phyloP scores from a whole-genome alignment of 2,888 invertebrate genomes.

The Drymonia ruficornis region DNA sequence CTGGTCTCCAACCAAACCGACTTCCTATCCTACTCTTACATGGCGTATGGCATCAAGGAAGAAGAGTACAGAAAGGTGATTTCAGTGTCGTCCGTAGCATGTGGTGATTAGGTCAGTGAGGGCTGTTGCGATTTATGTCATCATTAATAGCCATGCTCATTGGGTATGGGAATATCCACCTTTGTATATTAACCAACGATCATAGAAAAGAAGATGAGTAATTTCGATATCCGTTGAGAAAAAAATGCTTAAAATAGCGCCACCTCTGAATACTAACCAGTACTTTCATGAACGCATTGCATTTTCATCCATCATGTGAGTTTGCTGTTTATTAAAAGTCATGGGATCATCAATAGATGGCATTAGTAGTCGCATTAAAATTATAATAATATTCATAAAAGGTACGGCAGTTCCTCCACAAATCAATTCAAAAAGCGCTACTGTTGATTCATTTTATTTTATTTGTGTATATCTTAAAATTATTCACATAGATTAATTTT shows the following conservation, averaged over 20 bases:
- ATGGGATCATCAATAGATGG: conserved; percentile 34
- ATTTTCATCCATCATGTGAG: not conserved
- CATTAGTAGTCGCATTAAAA: conserved; percentile 10
- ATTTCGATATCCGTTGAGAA: too few species aligned
- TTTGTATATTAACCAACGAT: too few species aligned
- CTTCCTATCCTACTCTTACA: conserved; percentile 68
- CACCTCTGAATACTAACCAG: not conserved
- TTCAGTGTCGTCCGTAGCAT: conserved; percentile 39
- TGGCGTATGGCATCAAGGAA: conserved; percentile 70
- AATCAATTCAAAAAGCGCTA: not conserved
- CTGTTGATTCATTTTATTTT: not conserved
- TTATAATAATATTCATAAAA: not conserved
- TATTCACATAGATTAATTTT: too few species aligned
- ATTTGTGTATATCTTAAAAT: conserved; percentile 4
- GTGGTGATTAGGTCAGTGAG: conserved; percentile 55
- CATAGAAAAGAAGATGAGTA: too few species aligned
- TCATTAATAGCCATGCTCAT: not conserved
- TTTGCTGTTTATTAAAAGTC: not conserved
- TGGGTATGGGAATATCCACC: not conserved
- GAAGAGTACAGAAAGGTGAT: conserved; percentile 78
- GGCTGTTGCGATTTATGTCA: not conserved
- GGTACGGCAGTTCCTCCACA: too few species aligned
- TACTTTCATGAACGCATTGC: not conserved
- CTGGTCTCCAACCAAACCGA: conserved; percentile 72
- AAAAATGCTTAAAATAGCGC: not conserved